Conservation (phyloP, 2,113 vertebrate species). For the Platysteira castanea region DNA sequence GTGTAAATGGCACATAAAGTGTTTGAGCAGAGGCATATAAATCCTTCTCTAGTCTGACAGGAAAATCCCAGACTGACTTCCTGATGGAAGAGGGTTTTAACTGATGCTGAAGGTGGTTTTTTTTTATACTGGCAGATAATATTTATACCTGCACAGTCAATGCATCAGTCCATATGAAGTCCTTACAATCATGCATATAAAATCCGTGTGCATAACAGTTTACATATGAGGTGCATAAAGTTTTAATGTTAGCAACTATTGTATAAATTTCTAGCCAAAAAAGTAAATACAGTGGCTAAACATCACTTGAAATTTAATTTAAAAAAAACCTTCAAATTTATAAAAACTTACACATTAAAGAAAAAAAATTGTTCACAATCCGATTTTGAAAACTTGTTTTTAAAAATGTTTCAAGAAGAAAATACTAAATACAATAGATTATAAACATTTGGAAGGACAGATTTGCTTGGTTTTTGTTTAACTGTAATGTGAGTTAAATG, state of each 20-base stretch:
- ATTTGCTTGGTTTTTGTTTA: background rate
- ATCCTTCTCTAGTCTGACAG: background rate
- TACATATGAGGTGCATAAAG: background rate
- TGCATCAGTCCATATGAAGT: background rate
- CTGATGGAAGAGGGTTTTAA: background rate
- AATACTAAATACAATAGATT: background rate
- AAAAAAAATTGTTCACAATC: background rate
- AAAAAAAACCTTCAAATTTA: background rate
- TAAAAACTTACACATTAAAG: background rate
- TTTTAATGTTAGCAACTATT: background rate
- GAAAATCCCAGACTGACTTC: background rate
- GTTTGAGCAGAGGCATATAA: background rate
- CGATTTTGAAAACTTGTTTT: background rate
- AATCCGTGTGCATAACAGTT: background rate
- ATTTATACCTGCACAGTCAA: background rate
- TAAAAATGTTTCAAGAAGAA: background rate
- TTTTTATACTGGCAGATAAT: background rate
- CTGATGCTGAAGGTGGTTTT: background rate
- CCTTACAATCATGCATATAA: background rate
- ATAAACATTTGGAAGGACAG: background rate
- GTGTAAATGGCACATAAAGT: background rate
- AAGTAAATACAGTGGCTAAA: background rate
- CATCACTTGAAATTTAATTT: background rate
- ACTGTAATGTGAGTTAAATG: background rate
- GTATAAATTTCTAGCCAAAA: background rate